phyloP scores from a whole-genome alignment of 2,797 vertebrate species.

The Cyclura pinguis region DNA sequence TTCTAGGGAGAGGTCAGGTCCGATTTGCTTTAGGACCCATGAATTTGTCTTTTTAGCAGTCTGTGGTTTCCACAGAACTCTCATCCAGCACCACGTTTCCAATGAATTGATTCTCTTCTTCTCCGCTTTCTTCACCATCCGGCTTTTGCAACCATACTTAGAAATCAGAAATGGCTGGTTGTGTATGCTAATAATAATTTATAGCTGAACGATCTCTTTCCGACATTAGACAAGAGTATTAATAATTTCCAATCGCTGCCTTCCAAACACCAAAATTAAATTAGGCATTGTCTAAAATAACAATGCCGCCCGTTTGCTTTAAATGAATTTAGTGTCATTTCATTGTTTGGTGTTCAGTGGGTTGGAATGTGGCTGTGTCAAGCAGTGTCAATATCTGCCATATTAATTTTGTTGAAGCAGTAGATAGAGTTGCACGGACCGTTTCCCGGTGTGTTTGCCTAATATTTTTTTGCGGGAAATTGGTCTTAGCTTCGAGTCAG shows the following conservation, averaged over 20 bases:
- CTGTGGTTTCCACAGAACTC: too few species aligned
- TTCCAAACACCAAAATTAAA: constrained; percentile 84
- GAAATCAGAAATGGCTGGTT: constrained; percentile 49
- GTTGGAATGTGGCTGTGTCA: constrained; percentile 75
- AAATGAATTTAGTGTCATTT: constrained; percentile 86
- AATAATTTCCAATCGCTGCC: constrained; percentile 75
- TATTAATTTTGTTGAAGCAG: constrained; percentile 83
- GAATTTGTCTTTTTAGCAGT: too few species aligned
- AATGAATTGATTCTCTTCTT: too few species aligned
- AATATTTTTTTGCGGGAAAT: constrained; percentile 82
- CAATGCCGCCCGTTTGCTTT: constrained; percentile 83
- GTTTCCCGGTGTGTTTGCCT: constrained; percentile 83
- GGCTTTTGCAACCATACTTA: too few species aligned
- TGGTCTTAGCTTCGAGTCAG: constrained; percentile 80
- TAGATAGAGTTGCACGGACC: constrained; percentile 79
- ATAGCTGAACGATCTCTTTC: constrained; percentile 67
- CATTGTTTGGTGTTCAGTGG: constrained; percentile 82
- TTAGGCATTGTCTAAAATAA: constrained; percentile 84
- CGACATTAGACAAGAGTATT: constrained; percentile 70
- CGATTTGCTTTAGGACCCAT: too few species aligned
- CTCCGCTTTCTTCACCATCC: too few species aligned
- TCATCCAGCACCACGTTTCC: too few species aligned
- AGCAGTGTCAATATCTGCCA: constrained; percentile 82
- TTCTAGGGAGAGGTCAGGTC: too few species aligned
- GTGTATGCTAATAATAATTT: constrained; percentile 68